These are phyloP conservation scores for Aspidiotus rigidus DNA, from an alignment of 2,888 invertebrate species.

Conservation along the genomic window DNA sequence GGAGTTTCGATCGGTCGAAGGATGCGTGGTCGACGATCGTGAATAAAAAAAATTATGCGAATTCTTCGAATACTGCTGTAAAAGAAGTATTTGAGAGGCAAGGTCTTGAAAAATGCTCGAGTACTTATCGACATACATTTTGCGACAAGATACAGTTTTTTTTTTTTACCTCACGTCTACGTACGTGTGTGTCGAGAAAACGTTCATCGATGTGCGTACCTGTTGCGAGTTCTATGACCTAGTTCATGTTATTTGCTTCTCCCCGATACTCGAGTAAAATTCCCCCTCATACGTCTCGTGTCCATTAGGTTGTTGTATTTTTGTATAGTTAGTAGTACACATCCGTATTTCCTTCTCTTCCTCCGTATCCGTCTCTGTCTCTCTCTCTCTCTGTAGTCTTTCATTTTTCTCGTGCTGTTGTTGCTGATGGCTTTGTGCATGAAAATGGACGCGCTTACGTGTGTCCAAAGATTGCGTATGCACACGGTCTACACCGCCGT, in stretches of 20 bases:
- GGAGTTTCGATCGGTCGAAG: too few species aligned
- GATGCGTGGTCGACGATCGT: too few species aligned
- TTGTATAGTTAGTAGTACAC: background rate
- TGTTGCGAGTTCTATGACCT: constrained; percentile 33
- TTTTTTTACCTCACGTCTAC: background rate
- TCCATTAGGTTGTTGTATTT: background rate
- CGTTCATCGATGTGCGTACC: constrained; percentile 12
- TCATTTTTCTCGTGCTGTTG: too few species aligned
- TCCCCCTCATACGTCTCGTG: background rate
- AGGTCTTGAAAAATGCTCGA: background rate
- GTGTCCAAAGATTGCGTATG: background rate
- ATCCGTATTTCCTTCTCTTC: background rate
- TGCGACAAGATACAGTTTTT: background rate
- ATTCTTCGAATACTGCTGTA: background rate
- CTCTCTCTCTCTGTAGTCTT: too few species aligned
- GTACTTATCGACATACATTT: background rate
- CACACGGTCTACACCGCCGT: background rate
- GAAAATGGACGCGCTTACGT: background rate
- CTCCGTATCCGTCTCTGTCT: background rate
- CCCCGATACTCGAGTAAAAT: constrained; percentile 5
- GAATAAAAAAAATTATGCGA: background rate
- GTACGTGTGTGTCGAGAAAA: background rate
- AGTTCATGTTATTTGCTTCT: constrained; percentile 29
- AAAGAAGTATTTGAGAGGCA: background rate
- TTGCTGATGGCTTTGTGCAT: too few species aligned